Base-by-base conservation (phyloP, 2,797 vertebrate species). In the Schizopygopsis malacanthus region DNA sequence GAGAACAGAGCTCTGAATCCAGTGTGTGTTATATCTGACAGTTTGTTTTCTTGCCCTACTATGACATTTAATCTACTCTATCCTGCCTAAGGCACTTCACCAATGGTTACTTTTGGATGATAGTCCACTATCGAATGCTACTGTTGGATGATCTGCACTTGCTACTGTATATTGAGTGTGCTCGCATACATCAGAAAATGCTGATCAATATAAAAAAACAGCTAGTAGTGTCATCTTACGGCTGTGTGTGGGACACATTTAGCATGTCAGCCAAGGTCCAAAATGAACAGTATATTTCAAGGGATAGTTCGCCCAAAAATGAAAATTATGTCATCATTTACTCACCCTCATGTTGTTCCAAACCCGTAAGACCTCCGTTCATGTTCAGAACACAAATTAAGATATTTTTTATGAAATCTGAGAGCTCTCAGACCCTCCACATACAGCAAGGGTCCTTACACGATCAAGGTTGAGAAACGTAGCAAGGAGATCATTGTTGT, bases 1-100 rank as follows among this genome's bases (percentile, higher is more conserved):
- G 76, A 59, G 65, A 85, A 75, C 56, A 9, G 75, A 82, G 85
- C 73, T 86, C 61, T n/a, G 82, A 78, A 71, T 87, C 81, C 65
- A 87, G 80, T n/a, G 50, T 86, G 79, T 82, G 47, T 85, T 83
- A 73, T 72, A 85, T 75, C 85, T 90, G 83, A 88, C 85, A 83
- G 85, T 85, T 88, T 81, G 71, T 78, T 85, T 86, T 87, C 80
- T 59, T 61, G 41, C 83, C 65, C 75, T 77, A 43, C 25, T 69
- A 81, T 79, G 79, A 81, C 77, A 80, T 81, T 85, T 87, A 87
- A 88, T 88, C 87, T 87, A 73, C 54, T 81, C 71, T 69, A 82
- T 82, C 76, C 39, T 45, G 79, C 87, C 87, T 85, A 69, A 67
- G 83, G 85, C 80, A 81, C 71, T 83, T 72, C 54, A 79, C 82